Evolutionary conservation across 2,113 vertebrate genomes (phyloP).

Genomic region (Pygoscelis antarcticus): DNA sequence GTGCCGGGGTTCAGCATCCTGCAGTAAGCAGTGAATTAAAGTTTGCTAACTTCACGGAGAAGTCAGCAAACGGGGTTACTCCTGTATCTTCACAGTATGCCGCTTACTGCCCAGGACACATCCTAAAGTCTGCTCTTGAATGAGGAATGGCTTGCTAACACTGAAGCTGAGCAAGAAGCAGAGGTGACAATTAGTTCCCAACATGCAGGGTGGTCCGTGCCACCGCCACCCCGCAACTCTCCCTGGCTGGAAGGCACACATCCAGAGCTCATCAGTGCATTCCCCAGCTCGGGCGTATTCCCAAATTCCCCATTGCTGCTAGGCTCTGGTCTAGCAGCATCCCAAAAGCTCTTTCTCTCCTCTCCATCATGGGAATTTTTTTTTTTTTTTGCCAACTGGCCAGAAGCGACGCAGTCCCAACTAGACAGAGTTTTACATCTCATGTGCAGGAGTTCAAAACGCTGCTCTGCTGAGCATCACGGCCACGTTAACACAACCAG

Average conservation of each 20-base stretch:
- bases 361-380: neutral
- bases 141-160: neutral
- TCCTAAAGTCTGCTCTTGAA: neutral
- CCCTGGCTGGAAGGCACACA: neutral
- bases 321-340: neutral
- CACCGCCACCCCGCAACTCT: neutral
- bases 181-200: constrained; percentile 20
- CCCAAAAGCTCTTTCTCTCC: neutral
- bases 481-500: neutral
- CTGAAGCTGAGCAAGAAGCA: neutral
- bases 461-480: neutral
- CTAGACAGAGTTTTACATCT: neutral
- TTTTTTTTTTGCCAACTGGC: neutral
- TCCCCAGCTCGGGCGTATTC: neutral
- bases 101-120: neutral
- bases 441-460: neutral
- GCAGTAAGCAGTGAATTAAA: neutral
- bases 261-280: neutral
- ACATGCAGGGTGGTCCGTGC: neutral
- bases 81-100: neutral
- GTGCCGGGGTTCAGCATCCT: neutral
- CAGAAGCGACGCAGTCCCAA: neutral
- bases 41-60: neutral
- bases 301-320: neutral
- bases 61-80: neutral